Percentiles rank a stretch among this genome's conserved stretches.
These are phyloP conservation scores for Heliconius aoede DNA, from an alignment of 2,888 invertebrate genomes.

Conservation along the genomic window DNA sequence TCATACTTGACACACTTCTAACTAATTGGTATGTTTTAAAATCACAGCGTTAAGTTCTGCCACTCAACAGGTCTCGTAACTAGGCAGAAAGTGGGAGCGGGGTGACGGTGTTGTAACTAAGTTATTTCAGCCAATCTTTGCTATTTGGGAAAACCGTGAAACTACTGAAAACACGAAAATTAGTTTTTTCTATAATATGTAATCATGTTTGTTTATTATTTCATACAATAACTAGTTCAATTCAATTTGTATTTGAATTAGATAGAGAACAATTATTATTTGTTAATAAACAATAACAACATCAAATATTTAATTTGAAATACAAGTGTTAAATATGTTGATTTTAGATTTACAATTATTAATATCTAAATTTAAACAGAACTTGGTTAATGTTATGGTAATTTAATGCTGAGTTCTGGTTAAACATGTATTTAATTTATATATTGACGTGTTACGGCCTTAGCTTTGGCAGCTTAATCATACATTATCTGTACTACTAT, in stretches of 20 bases:
- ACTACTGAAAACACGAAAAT: too few species aligned
- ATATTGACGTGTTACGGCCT: neutral
- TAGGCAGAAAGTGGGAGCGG: too few species aligned
- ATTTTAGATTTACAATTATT: constrained; percentile 6
- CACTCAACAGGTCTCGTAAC: too few species aligned
- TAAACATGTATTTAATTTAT: neutral
- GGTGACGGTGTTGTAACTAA: too few species aligned
- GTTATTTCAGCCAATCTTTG: too few species aligned
- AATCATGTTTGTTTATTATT: neutral
- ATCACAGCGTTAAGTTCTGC: too few species aligned
- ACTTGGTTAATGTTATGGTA: neutral
- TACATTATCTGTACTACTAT: neutral
- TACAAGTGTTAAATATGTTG: neutral
- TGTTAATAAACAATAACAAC: constrained; percentile 1
- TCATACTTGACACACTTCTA: too few species aligned
- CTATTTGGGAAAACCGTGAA: too few species aligned
- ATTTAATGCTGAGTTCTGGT: constrained; percentile 2
- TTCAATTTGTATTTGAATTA: neutral
- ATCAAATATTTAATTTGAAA: neutral
- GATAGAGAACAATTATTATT: neutral
- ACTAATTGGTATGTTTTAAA: too few species aligned
- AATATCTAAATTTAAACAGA: neutral
- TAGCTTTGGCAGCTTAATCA: neutral
- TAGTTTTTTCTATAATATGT: too few species aligned
- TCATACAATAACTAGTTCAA: neutral